Evolutionary conservation across 2,797 vertebrate species (phyloP).

Genomic region (Sebastes umbrosus): DNA sequence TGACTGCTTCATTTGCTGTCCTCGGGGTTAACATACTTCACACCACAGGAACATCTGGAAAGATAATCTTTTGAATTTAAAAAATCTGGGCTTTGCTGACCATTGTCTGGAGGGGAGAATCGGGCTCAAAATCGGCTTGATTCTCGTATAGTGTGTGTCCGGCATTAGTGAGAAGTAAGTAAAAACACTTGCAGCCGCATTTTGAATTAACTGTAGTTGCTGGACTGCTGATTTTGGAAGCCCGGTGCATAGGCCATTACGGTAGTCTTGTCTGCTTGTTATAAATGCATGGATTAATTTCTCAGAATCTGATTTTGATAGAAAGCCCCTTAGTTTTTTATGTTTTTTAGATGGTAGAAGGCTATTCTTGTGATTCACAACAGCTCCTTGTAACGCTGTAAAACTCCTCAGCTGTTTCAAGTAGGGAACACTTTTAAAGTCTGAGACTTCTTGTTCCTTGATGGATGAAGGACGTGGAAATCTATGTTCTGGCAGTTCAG

Average conservation of each 20-base stretch:
- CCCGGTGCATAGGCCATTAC: not conserved
- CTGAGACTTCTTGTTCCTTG: slow-evolving; percentile 38
- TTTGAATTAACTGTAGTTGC: not conserved
- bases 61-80: too few species aligned
- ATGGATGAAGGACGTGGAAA: slow-evolving; percentile 53
- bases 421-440: slow-evolving; percentile 35
- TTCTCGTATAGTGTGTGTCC: too few species aligned
- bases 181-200: not conserved
- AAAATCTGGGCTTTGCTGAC: too few species aligned
- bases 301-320: not conserved
- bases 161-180: too few species aligned
- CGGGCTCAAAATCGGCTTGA: too few species aligned
- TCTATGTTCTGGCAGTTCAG: slow-evolving; percentile 38
- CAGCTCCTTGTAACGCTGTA: slow-evolving; percentile 8
- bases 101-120: too few species aligned
- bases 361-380: not conserved
- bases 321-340: not conserved
- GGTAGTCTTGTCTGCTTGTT: not conserved
- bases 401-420: slow-evolving; percentile 19
- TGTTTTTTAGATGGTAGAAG: not conserved
- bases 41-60: too few species aligned
- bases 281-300: not conserved
- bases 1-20: too few species aligned
- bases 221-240: not conserved
- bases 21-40: too few species aligned